Percentiles rank a stretch among this genome's conserved stretches.
These are phyloP conservation scores for Ailurus styani DNA, from an alignment of 2,113 vertebrate genomes.

Conservation along the genomic window DNA sequence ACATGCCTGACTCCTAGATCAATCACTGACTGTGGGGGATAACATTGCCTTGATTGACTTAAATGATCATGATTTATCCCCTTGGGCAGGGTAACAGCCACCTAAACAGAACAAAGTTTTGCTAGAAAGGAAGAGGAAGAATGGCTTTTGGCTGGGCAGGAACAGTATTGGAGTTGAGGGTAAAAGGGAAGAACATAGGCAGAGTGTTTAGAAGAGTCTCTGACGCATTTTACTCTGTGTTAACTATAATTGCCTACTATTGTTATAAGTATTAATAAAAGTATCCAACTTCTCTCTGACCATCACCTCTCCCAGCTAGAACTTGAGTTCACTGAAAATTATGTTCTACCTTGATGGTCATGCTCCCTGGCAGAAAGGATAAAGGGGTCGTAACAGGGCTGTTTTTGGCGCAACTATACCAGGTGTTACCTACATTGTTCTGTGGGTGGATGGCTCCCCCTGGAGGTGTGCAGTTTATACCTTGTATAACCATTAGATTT, in stretches of 20 bases:
- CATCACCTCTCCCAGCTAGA: neutral
- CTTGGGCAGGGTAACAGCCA: neutral
- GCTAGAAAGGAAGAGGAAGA: neutral
- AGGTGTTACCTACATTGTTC: neutral
- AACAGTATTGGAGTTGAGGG: neutral
- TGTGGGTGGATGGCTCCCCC: too few relatives aligned
- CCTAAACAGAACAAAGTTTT: neutral
- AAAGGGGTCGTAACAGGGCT: neutral
- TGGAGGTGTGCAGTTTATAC: neutral
- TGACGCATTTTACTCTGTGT: neutral
- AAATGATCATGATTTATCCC: neutral
- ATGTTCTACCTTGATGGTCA: neutral
- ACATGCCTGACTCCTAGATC: neutral
- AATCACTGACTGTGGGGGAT: neutral
- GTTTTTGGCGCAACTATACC: neutral
- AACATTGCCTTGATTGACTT: neutral
- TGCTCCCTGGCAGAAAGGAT: neutral
- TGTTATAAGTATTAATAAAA: neutral
- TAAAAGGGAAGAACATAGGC: neutral
- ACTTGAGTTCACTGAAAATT: neutral
- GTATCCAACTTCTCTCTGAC: neutral
- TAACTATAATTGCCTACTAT: neutral
- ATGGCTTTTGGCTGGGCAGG: neutral
- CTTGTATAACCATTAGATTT: neutral
- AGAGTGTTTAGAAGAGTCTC: neutral